Conservation (phyloP, 2,888 invertebrate genomes). For the Scaptomyza caliginosa region DNA sequence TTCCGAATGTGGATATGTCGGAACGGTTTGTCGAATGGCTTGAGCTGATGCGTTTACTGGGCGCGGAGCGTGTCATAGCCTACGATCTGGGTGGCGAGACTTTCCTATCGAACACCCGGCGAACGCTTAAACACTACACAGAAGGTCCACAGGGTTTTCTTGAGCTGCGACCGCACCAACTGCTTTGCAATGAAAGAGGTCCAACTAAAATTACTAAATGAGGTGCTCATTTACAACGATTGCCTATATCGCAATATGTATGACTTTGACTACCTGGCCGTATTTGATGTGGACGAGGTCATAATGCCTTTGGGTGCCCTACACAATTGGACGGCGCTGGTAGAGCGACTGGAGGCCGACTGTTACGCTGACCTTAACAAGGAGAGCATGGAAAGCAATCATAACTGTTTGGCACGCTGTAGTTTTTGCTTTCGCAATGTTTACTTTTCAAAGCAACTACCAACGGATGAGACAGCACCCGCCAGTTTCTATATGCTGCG, state of each 20-base stretch:
- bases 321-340: slow-evolving; percentile 84
- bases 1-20: slow-evolving; percentile 93
- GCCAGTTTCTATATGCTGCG: slow-evolving; percentile 95
- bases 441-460: slow-evolving; percentile 92
- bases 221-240: slow-evolving; percentile 96
- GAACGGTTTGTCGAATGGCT: slow-evolving; percentile 95
- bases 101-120: slow-evolving; percentile 92
- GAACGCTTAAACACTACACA: slow-evolving; percentile 87
- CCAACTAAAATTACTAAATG: slow-evolving; percentile 94
- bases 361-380: background rate
- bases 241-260: slow-evolving; percentile 96
- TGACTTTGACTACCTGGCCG: slow-evolving; percentile 92
- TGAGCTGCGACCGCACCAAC: slow-evolving; percentile 89
- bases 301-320: slow-evolving; percentile 88
- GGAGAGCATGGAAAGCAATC: slow-evolving; percentile 62
- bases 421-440: slow-evolving; percentile 94
- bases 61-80: slow-evolving; percentile 93
- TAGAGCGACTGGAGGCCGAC: slow-evolving; percentile 84
- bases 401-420: slow-evolving; percentile 10
- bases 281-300: slow-evolving; percentile 96
- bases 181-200: slow-evolving; percentile 88
- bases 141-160: slow-evolving; percentile 85
- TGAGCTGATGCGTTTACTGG: slow-evolving; percentile 91
- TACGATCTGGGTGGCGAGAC: slow-evolving; percentile 88
- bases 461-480: slow-evolving; percentile 90